Base-by-base conservation (phyloP, 2,797 vertebrate species). In the Ceyx erithaca region DNA sequence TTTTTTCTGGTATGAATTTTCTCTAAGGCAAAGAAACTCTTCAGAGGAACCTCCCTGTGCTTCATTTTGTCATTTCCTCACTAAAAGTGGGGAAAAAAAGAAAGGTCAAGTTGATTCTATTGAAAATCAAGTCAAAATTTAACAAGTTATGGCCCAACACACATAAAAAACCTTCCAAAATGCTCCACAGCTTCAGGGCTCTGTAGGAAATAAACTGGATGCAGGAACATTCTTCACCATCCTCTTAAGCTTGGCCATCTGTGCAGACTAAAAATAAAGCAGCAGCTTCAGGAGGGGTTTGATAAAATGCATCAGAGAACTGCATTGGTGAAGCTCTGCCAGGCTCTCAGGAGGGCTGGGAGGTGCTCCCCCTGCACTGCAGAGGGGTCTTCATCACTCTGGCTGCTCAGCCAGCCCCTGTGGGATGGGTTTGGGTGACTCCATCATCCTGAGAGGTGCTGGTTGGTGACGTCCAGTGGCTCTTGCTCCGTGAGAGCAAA, bases 261-360 rank as follows among this genome's bases (percentile, higher is more conserved):
- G 86, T 49, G 57, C 63, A 26, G 78, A 51, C 90, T 87, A 87
- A 94, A 93, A 94, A 89, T 87, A 94, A 87, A 81, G 62, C 59
- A 46, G 85, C 75, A 66, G 17, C 75, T 76, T 83, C 80, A 85
- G 85, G 66, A 82, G 35, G 22, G 46, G 55, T 28, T 88, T 87
- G 72, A 70, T 69, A 77, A 91, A 92, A 92, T 33, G 76, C 62
- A 80, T 71, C 69, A 1, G 7, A 51, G 75, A 59, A 86, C 86
- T 57, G 67, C 46, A 67, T 55, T 7, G 13, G 59, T 3, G 64
- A 52, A 88, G 80, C 80, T 70, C 63, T 71, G 48, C 40, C 52
- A 35, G 28, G 33, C n/a, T 64, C 61, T 52, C 12, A 6, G 51
- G 26, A 43, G 2, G 14, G 43, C 54, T 58, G 20, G 35, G 33